These are phyloP conservation scores for Montipora efflorescens DNA, from an alignment of 64 coral and sea anemone genomes.

Conservation along the genomic window DNA sequence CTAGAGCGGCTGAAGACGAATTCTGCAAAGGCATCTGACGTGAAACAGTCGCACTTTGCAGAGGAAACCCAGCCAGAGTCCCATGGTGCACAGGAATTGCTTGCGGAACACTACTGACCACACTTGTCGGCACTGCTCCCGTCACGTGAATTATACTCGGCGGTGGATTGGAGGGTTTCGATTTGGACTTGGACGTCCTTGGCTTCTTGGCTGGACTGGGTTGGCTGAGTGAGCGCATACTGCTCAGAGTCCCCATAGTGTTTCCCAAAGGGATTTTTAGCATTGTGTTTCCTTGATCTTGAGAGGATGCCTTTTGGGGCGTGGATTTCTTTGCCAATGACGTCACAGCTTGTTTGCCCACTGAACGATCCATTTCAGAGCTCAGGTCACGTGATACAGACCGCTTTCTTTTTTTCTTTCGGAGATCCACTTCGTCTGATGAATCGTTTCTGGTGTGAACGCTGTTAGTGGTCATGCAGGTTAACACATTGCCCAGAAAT, in stretches of 20 bases:
- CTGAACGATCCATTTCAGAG: conserved; percentile 65
- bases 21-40: conserved; percentile 65
- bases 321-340: conserved; percentile 61
- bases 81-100: conserved; percentile 47
- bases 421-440: conserved; percentile 80
- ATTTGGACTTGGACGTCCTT: conserved; percentile 82
- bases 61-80: conserved; percentile 55
- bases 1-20: conserved; percentile 57
- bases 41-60: conserved; percentile 31
- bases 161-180: conserved; percentile 61
- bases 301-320: conserved; percentile 23
- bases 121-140: conserved; percentile 21
- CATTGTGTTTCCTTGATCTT: conserved; percentile 59
- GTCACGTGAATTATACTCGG: conserved; percentile 54
- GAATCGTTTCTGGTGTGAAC: conserved; percentile 78
- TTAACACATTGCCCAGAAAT: conserved; percentile 87
- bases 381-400: conserved; percentile 64
- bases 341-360: conserved; percentile 52
- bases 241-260: conserved; percentile 60
- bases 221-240: conserved; percentile 54
- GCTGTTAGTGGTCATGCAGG: conserved; percentile 69
- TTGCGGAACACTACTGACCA: conserved; percentile 51
- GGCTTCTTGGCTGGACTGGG: conserved; percentile 78
- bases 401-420: conserved; percentile 89
- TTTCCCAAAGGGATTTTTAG: conserved; percentile 79